Base-by-base conservation (phyloP, 2,113 vertebrate species). In the Acinonyx jubatus region DNA sequence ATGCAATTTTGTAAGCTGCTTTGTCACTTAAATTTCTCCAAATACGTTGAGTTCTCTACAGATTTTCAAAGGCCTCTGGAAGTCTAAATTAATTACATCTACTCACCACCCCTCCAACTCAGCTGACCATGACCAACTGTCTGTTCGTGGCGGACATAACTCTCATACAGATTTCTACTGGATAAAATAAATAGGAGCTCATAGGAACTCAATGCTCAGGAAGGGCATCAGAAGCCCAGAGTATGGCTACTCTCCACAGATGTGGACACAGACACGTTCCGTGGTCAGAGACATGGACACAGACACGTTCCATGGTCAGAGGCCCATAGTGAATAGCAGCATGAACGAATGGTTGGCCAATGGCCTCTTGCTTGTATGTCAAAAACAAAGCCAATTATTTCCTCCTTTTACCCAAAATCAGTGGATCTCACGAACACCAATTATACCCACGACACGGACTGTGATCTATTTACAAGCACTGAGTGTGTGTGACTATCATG, bases 21-120 rank as follows among this genome's bases (percentile, higher is more conserved):
- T 78, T 92, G 31, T 71, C 4, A 52, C 45, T 85, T 84, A 55
- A 95, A 87, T 78, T 61, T 88, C 74, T 87, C 55, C 29, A 92
- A 76, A 55, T 48, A 52, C 1, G 1, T 55, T 57, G 89, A 14
- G 3, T 73, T 71, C 21, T 88, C 16, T 61, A 5, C 80, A 88
- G 48, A 66, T 66, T 52, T 79, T 61, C 76, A 89, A 80, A 89
- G 65, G 11, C 4, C 29, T 68, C 78, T 57, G 18, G 50, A 93
- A 10, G 41, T 74, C 29, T 83, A 80, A 89, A 81, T 66, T 84
- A 66, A 78, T 79, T 89, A 15, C 45, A 79, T 45, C 33, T 86
- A 63, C 14, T 89, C 10, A 10, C 41, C 14, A 19, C 1, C 19
- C 33, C 9, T 2, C 15, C 52, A 86, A 14, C 9, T 82, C 5